These are phyloP conservation scores for Gortyna flavago DNA, from an alignment of 2,888 invertebrate genomes.

Conservation along the genomic window DNA sequence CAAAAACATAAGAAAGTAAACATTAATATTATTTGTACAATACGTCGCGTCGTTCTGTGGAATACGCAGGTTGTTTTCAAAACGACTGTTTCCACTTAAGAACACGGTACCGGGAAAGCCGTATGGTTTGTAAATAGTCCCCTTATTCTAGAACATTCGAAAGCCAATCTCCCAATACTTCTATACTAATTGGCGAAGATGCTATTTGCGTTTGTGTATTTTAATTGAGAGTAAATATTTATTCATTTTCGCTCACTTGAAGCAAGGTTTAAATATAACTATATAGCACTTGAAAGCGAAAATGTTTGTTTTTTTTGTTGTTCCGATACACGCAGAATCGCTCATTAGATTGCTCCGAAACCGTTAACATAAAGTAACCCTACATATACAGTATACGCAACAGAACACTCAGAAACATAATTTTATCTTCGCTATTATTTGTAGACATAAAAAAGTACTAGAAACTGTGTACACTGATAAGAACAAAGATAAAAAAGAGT, in stretches of 20 bases:
- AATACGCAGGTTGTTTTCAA: conserved; percentile 81
- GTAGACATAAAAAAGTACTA: conserved; percentile 21
- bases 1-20: conserved; percentile 60
- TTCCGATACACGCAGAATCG: background rate
- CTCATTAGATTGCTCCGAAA: background rate
- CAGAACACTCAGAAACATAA: background rate
- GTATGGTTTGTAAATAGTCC: conserved; percentile 76
- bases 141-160: conserved; percentile 65
- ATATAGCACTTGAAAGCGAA: background rate
- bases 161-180: conserved; percentile 39
- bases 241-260: conserved; percentile 3
- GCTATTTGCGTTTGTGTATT: conserved; percentile 23
- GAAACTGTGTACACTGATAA: conserved; percentile 21
- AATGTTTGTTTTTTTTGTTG: conserved; percentile 10
- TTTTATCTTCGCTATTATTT: conserved; percentile 3
- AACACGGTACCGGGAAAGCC: conserved; percentile 76
- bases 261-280: conserved; percentile 15
- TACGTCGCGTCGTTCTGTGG: conserved; percentile 72
- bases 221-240: conserved; percentile 52
- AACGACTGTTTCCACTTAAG: conserved; percentile 79
- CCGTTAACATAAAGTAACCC: conserved; percentile 8
- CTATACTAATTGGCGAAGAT: conserved; percentile 32
- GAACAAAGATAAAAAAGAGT: conserved; percentile 30
- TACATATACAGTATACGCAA: background rate
- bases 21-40: conserved; percentile 71